Percentiles rank a stretch among this genome's conserved stretches.
Evolutionary conservation across 92 coral and sea anemone species (phyloP).

Genomic region (Zoanthus gigantus): DNA sequence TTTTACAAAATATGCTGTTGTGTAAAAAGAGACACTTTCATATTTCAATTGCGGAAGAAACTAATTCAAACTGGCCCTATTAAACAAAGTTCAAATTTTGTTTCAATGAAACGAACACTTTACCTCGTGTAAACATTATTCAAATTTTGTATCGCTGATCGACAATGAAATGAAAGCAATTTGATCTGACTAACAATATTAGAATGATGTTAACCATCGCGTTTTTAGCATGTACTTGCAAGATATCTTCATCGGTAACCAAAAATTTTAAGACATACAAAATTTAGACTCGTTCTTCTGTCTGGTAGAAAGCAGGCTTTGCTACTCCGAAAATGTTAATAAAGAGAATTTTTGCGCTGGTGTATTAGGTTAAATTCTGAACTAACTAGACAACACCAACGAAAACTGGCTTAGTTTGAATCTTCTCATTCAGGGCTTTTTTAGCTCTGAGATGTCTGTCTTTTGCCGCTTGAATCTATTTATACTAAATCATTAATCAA

Average conservation of each 20-base stretch:
- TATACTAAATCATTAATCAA: background rate
- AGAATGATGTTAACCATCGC: background rate
- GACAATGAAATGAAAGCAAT: constrained; percentile 25
- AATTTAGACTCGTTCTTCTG: background rate
- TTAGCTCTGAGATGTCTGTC: background rate
- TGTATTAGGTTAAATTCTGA: no score
- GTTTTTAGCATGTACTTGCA: background rate
- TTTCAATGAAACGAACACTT: constrained; percentile 65
- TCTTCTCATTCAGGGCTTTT: background rate
- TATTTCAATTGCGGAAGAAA: background rate
- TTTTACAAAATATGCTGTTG: background rate
- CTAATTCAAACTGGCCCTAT: background rate
- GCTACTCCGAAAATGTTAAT: background rate
- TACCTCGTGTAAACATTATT: constrained; percentile 53
- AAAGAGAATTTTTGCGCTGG: no score
- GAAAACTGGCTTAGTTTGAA: no score
- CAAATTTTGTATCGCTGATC: constrained; percentile 25
- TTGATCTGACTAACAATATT: constrained; percentile 43
- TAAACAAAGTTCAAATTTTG: constrained; percentile 56
- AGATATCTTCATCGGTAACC: constrained; percentile 14
- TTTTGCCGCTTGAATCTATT: background rate
- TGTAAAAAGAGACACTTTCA: background rate
- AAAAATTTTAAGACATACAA: constrained; percentile 35
- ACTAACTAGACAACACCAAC: no score
- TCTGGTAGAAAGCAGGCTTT: background rate